A percentile compares a stretch with the other conserved stretches of the same genome.
Conservation (phyloP, 2,888 invertebrate species). For the Drosophila subquinaria region DNA sequence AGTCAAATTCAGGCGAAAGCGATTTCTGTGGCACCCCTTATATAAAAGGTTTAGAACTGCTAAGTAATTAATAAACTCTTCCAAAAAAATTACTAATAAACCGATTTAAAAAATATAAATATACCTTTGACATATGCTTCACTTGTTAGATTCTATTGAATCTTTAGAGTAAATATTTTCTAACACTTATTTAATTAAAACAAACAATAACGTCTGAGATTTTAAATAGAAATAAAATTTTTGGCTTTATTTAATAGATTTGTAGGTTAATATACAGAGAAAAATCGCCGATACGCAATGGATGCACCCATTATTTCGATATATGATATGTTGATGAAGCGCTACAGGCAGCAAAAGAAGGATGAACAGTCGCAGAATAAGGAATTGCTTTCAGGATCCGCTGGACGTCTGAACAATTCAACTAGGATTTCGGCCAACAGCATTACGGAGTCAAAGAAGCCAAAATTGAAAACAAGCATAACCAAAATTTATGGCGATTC, state of each 20-base stretch:
- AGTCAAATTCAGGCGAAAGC: too few relatives aligned
- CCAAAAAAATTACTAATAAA: too few relatives aligned
- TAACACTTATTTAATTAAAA: conserved; percentile 3
- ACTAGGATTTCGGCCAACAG: neutral
- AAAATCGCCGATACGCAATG: conserved; percentile 21
- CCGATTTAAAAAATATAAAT: neutral
- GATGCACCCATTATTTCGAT: conserved; percentile 55
- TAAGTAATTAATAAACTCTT: too few relatives aligned
- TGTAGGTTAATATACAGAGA: neutral
- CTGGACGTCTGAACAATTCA: neutral
- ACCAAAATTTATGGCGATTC: neutral
- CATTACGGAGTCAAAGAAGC: neutral
- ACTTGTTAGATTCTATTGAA: neutral
- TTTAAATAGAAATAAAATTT: conserved; percentile 8
- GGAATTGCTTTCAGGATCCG: neutral
- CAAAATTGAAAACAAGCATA: neutral
- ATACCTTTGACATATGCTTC: conserved; percentile 17
- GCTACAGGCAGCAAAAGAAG: conserved; percentile 25
- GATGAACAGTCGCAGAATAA: conserved; percentile 8
- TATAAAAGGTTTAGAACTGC: too few relatives aligned
- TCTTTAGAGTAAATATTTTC: conserved; percentile 1
- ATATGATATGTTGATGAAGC: conserved; percentile 60
- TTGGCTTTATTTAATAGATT: conserved; percentile 4
- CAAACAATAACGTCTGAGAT: conserved; percentile 12
- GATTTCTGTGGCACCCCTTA: too few relatives aligned